phyloP scores from a whole-genome alignment of 1,140 invertebrate species.

The Sinella curviseta region DNA sequence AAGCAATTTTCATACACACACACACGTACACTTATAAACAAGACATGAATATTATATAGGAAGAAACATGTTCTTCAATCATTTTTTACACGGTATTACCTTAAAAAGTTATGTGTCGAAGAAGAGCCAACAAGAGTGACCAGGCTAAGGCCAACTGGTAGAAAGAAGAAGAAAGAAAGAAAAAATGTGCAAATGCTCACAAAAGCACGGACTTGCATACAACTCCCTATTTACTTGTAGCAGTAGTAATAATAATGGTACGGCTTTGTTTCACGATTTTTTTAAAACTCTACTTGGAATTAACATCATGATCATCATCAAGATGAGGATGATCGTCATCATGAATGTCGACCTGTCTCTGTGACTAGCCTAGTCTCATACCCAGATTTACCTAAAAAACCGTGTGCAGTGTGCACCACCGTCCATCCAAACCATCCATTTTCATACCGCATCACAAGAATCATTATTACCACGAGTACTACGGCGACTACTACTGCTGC shows the following conservation, averaged over 20 bases:
- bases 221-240: no score
- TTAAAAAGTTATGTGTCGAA: constrained; percentile 24
- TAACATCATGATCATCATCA: not conserved
- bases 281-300: not conserved
- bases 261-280: not conserved
- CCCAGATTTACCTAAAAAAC: no score
- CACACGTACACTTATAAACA: not conserved
- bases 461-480: no score
- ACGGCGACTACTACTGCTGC: no score
- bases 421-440: no score
- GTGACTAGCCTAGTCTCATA: no score
- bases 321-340: not conserved
- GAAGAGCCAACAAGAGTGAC: not conserved
- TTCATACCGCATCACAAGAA: no score
- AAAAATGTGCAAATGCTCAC: not conserved
- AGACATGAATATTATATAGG: not conserved
- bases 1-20: not conserved
- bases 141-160: not conserved
- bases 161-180: not conserved
- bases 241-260: no score
- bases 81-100: constrained; percentile 11
- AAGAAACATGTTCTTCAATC: constrained; percentile 22
- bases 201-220: no score
- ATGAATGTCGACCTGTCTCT: not conserved
- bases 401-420: no score